Conservation (phyloP, 2,113 vertebrate genomes). For the Prunella himalayana region DNA sequence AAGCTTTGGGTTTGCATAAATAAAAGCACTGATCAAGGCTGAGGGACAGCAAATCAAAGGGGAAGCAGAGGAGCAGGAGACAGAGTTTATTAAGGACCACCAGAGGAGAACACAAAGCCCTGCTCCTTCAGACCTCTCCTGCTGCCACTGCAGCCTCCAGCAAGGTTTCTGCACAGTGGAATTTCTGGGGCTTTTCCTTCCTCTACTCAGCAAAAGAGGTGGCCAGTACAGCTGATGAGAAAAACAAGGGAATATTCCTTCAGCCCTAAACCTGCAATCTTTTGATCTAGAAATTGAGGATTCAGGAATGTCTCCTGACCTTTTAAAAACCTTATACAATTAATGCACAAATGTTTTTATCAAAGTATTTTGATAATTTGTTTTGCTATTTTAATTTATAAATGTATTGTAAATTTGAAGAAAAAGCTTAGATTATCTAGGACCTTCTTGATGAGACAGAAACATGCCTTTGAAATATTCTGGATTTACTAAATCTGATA, state of each 20-base stretch:
- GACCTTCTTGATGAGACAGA: neutral
- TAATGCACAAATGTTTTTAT: neutral
- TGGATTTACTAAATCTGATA: neutral
- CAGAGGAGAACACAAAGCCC: neutral
- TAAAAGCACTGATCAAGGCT: neutral
- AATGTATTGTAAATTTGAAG: neutral
- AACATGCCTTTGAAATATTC: neutral
- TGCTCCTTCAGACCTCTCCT: neutral
- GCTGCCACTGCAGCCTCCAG: neutral
- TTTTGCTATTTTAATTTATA: neutral
- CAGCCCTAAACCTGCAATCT: neutral
- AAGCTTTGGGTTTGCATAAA: neutral
- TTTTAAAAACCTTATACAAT: neutral
- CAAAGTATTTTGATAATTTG: neutral
- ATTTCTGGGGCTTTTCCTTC: neutral
- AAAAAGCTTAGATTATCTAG: neutral
- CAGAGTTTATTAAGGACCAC: neutral
- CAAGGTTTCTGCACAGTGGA: neutral
- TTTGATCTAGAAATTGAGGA: neutral
- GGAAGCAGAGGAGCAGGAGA: neutral
- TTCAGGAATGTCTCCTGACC: neutral
- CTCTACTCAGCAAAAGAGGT: accelerated
- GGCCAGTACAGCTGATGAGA: neutral
- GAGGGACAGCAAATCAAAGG: neutral
- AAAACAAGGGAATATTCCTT: neutral